These are phyloP conservation scores for Selenia dentaria DNA, from an alignment of 2,888 invertebrate genomes.

Conservation along the genomic window DNA sequence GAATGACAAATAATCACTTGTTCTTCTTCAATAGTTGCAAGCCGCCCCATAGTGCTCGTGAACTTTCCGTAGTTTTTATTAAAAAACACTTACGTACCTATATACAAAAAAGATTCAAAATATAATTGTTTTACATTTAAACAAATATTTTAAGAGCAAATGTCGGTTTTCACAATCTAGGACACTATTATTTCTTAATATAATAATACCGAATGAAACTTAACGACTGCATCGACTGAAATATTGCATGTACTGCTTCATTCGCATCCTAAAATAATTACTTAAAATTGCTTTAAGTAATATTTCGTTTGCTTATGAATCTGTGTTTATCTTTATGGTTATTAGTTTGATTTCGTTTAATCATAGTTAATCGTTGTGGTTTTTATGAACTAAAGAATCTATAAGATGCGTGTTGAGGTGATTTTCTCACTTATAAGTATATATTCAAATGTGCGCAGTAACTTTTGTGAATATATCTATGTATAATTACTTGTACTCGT, in stretches of 20 bases:
- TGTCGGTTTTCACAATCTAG: background rate
- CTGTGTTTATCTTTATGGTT: slow-evolving; percentile 1
- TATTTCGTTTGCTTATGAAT: slow-evolving; percentile 7
- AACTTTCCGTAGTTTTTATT: background rate
- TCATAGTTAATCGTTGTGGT: background rate
- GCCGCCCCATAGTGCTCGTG: slow-evolving; percentile 6
- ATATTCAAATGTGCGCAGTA: background rate
- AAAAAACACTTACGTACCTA: background rate
- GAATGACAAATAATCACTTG: slow-evolving; percentile 5
- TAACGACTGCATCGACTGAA: slow-evolving; percentile 6
- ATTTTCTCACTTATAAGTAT: background rate
- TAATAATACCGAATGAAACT: slow-evolving; percentile 8
- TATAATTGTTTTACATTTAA: too few relatives aligned
- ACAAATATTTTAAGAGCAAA: too few relatives aligned
- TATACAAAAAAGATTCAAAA: background rate
- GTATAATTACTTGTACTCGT: too few relatives aligned
- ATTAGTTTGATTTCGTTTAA: slow-evolving; percentile 12
- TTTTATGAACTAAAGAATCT: background rate
- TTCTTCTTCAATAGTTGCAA: slow-evolving; percentile 16
- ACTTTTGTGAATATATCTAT: too few relatives aligned
- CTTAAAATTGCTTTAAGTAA: background rate
- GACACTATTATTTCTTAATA: slow-evolving; percentile 5
- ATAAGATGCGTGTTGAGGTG: background rate
- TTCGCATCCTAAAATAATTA: slow-evolving; percentile 13
- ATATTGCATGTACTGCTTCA: slow-evolving; percentile 1